Base-by-base conservation (phyloP, 2,113 vertebrate species). In the Apteryx owenii region DNA sequence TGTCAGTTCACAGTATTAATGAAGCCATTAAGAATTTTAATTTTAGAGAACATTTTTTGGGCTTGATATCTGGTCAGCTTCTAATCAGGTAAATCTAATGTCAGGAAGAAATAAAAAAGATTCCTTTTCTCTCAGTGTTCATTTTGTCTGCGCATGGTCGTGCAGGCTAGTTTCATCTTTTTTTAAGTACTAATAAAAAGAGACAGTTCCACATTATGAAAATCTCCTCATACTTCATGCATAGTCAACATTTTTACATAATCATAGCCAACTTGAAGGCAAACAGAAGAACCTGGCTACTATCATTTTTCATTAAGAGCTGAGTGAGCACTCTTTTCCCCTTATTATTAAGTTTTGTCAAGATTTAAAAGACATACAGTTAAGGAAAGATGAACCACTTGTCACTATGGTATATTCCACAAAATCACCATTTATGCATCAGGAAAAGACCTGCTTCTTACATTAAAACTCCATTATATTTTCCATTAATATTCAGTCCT, bases 381-480 rank as follows among this genome's bases (percentile, higher is more conserved):
- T 85, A 92, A 95, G 61, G 40, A 84, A 97, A 96, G 92, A 97
- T 88, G 85, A 97, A 97, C 89, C 12, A 58, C 95, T 97, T 93
- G 56, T 96, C 95, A 81, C 90, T 65, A 65, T 73, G 75, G 66
- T 64, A 69, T 78, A 68, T 95, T 95, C 88, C 71, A 60, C 76
- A 54, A 97, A 94, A 97, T 89, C 94, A 90, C 89, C 81, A 93
- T 95, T 95, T 94, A 48, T 16, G 46, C 51, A 91, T 91, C 91
- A 95, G 86, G 44, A 72, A 91, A 95, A 95, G 76, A 61, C 44
- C 93, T 89, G 90, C 95, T 95, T 91, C 95, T 97, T 97, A 95
- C 61, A 81, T 5, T 90, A 84, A 96, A 94, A 95, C 85, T 96
- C 62, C 81, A 92, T 85, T 94, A 97, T 48, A 95, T 89, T 72